Conservation (phyloP, 1,140 invertebrate genomes). For the Drosophila varians region DNA sequence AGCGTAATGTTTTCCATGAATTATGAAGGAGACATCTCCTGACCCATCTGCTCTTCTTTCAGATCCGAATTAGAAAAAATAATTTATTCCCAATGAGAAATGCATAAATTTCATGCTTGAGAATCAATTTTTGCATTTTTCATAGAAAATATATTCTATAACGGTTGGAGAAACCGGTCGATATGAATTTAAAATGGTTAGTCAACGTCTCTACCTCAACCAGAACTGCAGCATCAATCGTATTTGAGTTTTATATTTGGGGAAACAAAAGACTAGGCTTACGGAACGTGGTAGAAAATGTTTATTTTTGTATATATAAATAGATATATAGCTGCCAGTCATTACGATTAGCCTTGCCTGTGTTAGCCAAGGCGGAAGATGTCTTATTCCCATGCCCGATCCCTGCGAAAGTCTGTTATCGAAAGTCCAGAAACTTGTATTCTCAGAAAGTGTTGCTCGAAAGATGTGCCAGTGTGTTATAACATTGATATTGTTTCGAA, state of each 20-base stretch:
- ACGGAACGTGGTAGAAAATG: no score
- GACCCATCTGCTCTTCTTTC: constrained; percentile 31
- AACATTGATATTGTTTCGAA: not conserved
- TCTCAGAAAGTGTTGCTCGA: not conserved
- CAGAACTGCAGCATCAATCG: not conserved
- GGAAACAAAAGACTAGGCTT: not conserved
- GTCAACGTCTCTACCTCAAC: not conserved
- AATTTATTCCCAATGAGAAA: constrained; percentile 16
- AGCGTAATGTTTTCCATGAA: constrained; percentile 36
- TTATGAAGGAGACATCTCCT: constrained; percentile 25
- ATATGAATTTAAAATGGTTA: not conserved
- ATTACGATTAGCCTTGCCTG: constrained; percentile 8
- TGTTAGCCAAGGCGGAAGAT: not conserved
- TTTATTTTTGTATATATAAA: no score
- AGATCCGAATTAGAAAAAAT: constrained; percentile 3
- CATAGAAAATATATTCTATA: not conserved
- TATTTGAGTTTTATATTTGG: not conserved
- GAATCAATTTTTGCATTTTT: not conserved
- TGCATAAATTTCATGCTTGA: constrained; percentile 6
- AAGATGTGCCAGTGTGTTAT: not conserved
- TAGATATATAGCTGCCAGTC: not conserved
- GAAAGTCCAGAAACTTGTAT: not conserved
- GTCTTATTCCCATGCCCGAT: not conserved
- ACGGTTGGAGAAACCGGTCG: not conserved
- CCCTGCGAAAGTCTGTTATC: constrained; percentile 6